Evolutionary conservation across 2,888 invertebrate species (phyloP).

Genomic region (Cephus rjabovi): DNA sequence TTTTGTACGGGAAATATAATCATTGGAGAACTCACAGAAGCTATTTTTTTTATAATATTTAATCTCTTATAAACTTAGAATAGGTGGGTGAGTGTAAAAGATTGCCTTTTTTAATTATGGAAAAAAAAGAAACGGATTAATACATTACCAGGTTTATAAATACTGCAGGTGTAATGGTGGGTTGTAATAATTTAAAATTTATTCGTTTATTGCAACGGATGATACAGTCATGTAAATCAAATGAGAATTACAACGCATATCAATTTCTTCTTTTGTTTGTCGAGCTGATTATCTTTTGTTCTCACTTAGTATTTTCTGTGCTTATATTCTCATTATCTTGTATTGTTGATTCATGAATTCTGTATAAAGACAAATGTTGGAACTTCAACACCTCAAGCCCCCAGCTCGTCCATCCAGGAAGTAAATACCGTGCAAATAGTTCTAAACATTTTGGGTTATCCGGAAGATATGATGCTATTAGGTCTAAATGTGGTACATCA

Average conservation of each 20-base stretch:
- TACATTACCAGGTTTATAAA: background rate
- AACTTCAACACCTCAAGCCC: slow-evolving; percentile 89
- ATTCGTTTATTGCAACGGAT: background rate
- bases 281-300: background rate
- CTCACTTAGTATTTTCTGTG: background rate
- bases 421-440: slow-evolving; percentile 90
- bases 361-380: slow-evolving; percentile 72
- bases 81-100: background rate
- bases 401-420: slow-evolving; percentile 86
- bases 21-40: background rate
- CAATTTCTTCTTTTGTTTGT: background rate
- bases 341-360: slow-evolving; percentile 4
- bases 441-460: slow-evolving; percentile 79
- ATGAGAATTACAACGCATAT: background rate
- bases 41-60: background rate
- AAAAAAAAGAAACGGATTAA: background rate
- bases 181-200: background rate
- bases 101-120: background rate
- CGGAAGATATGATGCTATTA: slow-evolving; percentile 72
- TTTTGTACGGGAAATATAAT: background rate
- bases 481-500: slow-evolving; percentile 65
- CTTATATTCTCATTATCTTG: background rate
- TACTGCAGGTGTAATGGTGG: background rate
- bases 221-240: background rate
- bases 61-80: background rate